These are phyloP conservation scores for Characodon lateralis DNA, from an alignment of 2,797 vertebrate genomes.

Conservation along the genomic window DNA sequence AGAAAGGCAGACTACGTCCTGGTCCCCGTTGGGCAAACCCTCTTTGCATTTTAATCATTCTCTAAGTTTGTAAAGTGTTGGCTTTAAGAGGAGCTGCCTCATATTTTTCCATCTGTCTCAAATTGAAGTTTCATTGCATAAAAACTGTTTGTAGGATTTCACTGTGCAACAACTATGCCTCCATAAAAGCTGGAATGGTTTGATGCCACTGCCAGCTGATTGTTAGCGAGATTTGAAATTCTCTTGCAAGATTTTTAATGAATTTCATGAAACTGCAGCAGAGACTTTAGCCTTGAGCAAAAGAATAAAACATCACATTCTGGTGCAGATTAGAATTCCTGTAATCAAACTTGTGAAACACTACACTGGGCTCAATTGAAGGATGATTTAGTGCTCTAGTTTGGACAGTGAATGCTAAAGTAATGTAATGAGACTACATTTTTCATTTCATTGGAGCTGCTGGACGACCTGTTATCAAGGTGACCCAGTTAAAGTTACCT, in stretches of 20 bases:
- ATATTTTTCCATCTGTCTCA: background rate
- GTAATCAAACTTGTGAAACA: background rate
- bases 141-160: background rate
- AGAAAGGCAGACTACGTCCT: conserved; percentile 18
- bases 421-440: background rate
- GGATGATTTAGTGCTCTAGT: background rate
- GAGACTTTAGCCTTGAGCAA: background rate
- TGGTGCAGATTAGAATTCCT: background rate
- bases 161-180: background rate
- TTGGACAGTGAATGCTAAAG: background rate
- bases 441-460: background rate
- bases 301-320: background rate
- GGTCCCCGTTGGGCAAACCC: conserved; percentile 19
- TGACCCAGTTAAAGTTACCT: background rate
- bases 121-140: background rate
- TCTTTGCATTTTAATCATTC: conserved; percentile 17
- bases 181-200: background rate
- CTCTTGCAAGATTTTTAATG: background rate
- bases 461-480: background rate
- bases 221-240: background rate
- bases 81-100: background rate
- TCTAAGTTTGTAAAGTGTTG: background rate
- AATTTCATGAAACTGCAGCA: background rate
- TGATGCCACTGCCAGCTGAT: too few relatives aligned
- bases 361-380: background rate